Evolutionary conservation across 2,888 invertebrate genomes (phyloP), one percentile per base, ranked within the genome.

Genomic region (Sarcophaga carnaria): DNA sequence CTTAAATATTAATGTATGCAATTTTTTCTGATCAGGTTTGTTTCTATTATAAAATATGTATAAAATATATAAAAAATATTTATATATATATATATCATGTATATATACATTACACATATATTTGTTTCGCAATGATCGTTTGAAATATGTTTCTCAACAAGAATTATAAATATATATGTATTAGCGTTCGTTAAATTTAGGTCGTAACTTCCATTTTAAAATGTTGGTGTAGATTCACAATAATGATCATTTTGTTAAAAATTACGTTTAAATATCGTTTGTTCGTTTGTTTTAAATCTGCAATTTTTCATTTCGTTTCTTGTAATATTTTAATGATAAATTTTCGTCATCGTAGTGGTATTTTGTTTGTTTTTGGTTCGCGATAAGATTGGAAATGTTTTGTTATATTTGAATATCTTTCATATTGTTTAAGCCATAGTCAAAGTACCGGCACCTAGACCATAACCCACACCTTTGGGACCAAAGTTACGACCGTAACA

Each of bases 401-500:
- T 71, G 69, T n/a, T 45, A 54, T 80, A 0, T 54, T 74, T 8
- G 59, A 37, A 11, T 47, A 37, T 62, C 70, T 80, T 77, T 45
- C 59, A 71, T 64, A 75, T 62, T 64, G 37, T 76, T 88, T 96
- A 97, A 94, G 97, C 96, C 97, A 97, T 97, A 91, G 97, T 96
- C 90, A 97, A 95, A 92, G 97, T 96, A 93, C 98, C 98, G 93
- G 98, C 98, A 91, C 98, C 98, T 94, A 98, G 95, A 90, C 98
- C 98, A 92, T 96, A 98, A 89, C 98, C 98, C 91, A 97, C 97
- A 90, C 98, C 98, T 93, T 96, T 97, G 62, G 97, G 97, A 80
- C 98, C 98, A 92, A 95, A 98, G 94, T 97, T 96, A 91, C 97
- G 95, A 90, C 96, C 97, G 94, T 98, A 98, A 94, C 98, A 98